These are phyloP conservation scores for Intellagama lesueurii DNA, from an alignment of 2,797 vertebrate genomes.

Conservation along the genomic window DNA sequence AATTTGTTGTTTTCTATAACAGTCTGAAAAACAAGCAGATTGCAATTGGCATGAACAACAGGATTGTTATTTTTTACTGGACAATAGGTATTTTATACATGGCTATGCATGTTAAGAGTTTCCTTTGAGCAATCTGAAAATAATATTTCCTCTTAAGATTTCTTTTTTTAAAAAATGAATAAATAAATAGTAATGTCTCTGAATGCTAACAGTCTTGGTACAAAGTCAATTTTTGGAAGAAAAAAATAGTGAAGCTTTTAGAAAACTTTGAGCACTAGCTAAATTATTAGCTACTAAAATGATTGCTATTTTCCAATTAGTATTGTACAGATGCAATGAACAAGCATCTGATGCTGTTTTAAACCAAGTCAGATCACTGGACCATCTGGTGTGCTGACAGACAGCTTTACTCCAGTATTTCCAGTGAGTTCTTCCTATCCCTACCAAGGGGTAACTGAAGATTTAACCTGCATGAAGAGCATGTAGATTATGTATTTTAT, in stretches of 20 bases:
- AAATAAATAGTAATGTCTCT: not conserved
- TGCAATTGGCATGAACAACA: conserved; percentile 9
- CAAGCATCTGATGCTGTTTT: not conserved
- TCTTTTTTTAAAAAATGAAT: conserved; percentile 23
- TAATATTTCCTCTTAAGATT: too few species aligned
- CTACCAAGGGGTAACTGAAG: not conserved
- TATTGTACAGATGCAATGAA: not conserved
- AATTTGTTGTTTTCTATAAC: conserved; percentile 96
- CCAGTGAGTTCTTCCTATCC: not conserved
- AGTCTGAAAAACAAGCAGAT: conserved; percentile 77
- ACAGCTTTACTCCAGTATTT: not conserved
- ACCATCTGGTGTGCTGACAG: not conserved
- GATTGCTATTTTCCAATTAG: too few species aligned
- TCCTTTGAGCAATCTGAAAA: not conserved
- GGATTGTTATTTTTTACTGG: not conserved
- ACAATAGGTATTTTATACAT: conserved; percentile 13
- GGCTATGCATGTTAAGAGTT: not conserved
- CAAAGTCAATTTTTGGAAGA: not conserved
- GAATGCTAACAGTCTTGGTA: not conserved
- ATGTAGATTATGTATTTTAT: not conserved
- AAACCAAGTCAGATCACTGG: not conserved
- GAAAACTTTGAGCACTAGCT: not conserved
- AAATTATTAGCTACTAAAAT: not conserved
- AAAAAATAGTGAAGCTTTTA: not conserved
- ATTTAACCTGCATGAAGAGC: not conserved